Evolutionary conservation across 2,113 vertebrate species (phyloP), one percentile per base, ranked within the genome.

Genomic region (Brienomyrus longianalis): DNA sequence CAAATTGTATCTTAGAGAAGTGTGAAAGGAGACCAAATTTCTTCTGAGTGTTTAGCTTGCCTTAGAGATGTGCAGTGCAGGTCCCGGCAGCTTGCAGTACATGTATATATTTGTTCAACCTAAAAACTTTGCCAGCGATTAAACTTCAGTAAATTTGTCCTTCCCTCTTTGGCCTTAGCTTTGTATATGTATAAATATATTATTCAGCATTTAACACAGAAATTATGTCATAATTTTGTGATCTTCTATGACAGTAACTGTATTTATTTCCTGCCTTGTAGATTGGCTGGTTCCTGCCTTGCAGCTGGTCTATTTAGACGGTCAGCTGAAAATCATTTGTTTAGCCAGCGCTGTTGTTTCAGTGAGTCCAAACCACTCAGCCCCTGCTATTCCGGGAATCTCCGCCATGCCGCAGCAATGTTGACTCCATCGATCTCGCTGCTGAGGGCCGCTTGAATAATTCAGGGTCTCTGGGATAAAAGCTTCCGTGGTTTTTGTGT

Each of bases 401-500:
- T 52, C 15, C 21, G 47, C 45, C 13, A 52, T 3, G 5, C 88
- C 9, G 9, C 13, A 13, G 51, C 13, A 31, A 56, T 39, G n/a
- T 51, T 51, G 5, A 39, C 88, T 35, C 31, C 70, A 39, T 89
- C 27, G 70, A 43, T 89, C 70, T 52, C 31, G 7, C 15, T 80
- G 48, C 48, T 45, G 27, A 89, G 45, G 51, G 31, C 48, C 35
- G 31, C 88, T 77, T 89, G 66, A 89, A 80, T 80, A 54, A 89
- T 89, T 89, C 88, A 80, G 51, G 48, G 50, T 83, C 31, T 10
- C 62, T 39, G 88, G 88, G 74, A 54, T 23, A 35, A 83, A 80
- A 80, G 47, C 47, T 23, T 45, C 11, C 21, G 3, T 2, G 43
- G 43, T 51, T 88, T 88, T 52, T 8, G 50, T 83, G 10, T 80